phyloP scores from a whole-genome alignment of 2,113 vertebrate species.

The Sinocyclocheilus grahami region DNA sequence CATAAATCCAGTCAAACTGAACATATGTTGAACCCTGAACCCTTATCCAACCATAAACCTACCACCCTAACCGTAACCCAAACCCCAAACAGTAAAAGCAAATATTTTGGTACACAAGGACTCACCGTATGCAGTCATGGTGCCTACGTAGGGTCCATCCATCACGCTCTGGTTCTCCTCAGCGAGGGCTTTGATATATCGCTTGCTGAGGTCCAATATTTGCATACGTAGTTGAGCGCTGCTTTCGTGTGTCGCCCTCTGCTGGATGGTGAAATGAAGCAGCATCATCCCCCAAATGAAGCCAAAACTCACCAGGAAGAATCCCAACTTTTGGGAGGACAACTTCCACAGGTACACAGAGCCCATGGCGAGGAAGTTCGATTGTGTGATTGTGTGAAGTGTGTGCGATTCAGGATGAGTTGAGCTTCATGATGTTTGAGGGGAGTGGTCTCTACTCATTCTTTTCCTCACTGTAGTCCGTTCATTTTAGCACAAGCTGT shows the following conservation, averaged over 20 bases:
- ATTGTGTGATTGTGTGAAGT: neutral
- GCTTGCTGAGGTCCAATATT: slow-evolving; percentile 98
- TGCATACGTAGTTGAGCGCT: slow-evolving; percentile 92
- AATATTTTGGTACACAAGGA: neutral
- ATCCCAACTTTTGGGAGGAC: slow-evolving; percentile 97
- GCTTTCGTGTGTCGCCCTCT: slow-evolving; percentile 91
- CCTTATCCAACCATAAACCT: neutral
- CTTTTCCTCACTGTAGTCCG: slow-evolving; percentile 19
- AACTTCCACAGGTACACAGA: slow-evolving; percentile 87
- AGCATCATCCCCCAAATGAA: slow-evolving; percentile 99
- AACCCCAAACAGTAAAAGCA: neutral
- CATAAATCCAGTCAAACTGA: too few species aligned
- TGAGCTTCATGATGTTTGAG: slow-evolving; percentile 32
- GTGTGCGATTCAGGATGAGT: slow-evolving; percentile 34
- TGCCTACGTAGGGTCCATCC: slow-evolving; percentile 96
- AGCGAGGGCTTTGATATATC: slow-evolving; percentile 95
- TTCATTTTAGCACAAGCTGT: neutral
- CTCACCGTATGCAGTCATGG: slow-evolving; percentile 98
- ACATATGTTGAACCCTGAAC: neutral
- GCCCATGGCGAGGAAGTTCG: slow-evolving; percentile 47
- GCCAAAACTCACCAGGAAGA: slow-evolving; percentile 96
- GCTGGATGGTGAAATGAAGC: slow-evolving; percentile 98
- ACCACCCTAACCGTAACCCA: neutral
- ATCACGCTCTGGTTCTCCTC: slow-evolving; percentile 96
- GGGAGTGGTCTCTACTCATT: neutral